phyloP scores from a whole-genome alignment of 2,113 vertebrate species.

The Pseudorectes ferrugineus region DNA sequence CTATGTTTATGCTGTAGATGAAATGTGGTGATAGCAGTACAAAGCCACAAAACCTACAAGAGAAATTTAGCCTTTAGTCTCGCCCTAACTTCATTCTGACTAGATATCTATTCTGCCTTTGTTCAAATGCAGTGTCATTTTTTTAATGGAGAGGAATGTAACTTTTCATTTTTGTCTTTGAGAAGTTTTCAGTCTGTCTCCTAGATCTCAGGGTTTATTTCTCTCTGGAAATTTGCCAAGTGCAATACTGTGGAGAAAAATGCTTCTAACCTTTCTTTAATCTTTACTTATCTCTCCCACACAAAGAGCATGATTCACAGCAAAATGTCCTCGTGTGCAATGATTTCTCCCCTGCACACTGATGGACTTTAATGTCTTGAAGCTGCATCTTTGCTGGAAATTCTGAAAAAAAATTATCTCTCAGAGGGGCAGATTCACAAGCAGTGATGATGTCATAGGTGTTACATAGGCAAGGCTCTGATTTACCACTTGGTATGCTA shows the following conservation, averaged over 20 bases:
- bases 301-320: background rate
- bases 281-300: background rate
- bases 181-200: constrained; percentile 9
- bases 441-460: background rate
- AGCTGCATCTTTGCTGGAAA: background rate
- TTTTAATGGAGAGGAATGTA: background rate
- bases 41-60: background rate
- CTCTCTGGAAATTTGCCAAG: background rate
- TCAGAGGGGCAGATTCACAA: background rate
- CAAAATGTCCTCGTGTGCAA: background rate
- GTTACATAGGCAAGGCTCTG: background rate
- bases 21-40: background rate
- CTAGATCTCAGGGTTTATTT: background rate
- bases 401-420: background rate
- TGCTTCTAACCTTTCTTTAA: background rate
- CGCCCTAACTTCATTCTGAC: background rate
- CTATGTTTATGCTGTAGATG: background rate
- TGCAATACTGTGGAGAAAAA: background rate
- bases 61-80: background rate
- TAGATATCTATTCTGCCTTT: background rate
- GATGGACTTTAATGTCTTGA: background rate
- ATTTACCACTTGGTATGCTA: background rate
- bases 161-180: background rate
- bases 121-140: background rate
- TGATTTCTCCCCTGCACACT: background rate